Percentiles rank a stretch among this genome's conserved stretches.
These are phyloP conservation scores for Apis florea DNA, from an alignment of 1,140 invertebrate species.

Conservation along the genomic window DNA sequence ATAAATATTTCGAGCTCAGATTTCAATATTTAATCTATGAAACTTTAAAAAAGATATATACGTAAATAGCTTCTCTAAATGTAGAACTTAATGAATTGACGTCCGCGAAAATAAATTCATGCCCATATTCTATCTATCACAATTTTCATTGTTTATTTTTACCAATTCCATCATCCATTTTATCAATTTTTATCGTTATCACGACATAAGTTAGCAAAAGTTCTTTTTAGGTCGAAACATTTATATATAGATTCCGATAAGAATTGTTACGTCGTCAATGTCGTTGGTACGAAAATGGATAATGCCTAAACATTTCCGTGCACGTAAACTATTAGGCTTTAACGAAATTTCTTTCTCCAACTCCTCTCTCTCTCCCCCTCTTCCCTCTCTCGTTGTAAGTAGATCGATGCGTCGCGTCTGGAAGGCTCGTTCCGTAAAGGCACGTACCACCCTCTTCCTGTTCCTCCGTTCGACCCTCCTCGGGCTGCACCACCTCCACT, in stretches of 20 bases:
- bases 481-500: conserved; percentile 1
- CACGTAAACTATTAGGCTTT: conserved; percentile 41
- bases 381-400: background rate
- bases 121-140: no score
- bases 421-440: conserved; percentile 62
- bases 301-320: conserved; percentile 48
- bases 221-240: background rate
- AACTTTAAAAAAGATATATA: no score
- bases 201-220: background rate
- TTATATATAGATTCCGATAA: conserved; percentile 1
- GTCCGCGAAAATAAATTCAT: no score
- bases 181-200: background rate
- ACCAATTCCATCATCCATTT: no score
- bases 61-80: no score
- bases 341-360: conserved; percentile 51
- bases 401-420: conserved; percentile 73
- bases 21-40: no score
- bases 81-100: no score
- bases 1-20: no score
- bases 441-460: conserved; percentile 71
- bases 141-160: no score
- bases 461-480: conserved; percentile 43
- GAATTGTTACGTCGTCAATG: background rate
- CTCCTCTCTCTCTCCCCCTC: background rate
- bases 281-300: background rate